A percentile compares a stretch with the other conserved stretches of the same genome.
Conservation (phyloP, 2,888 invertebrate species). For the Eupithecia vulgata region DNA sequence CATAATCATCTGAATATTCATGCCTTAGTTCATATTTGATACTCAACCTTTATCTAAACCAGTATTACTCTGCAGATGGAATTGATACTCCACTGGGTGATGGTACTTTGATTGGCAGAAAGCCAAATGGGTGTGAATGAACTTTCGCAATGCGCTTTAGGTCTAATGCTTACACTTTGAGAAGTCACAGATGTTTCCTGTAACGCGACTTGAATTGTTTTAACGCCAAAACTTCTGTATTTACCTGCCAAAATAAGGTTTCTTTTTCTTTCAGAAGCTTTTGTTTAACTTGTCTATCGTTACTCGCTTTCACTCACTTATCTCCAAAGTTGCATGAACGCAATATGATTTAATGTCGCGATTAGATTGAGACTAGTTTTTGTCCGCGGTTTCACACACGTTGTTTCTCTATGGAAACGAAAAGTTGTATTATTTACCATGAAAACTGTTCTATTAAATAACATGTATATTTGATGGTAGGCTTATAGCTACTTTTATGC, state of each 20-base stretch:
- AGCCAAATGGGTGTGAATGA: slow-evolving; percentile 41
- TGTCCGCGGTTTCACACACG: too few species aligned
- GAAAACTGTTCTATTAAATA: too few species aligned
- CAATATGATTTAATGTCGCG: neutral
- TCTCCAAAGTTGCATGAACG: slow-evolving; percentile 7
- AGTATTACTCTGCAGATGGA: slow-evolving; percentile 17
- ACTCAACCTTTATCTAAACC: neutral
- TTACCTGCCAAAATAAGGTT: slow-evolving; percentile 22
- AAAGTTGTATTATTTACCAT: too few species aligned
- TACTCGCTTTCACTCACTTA: slow-evolving; percentile 5
- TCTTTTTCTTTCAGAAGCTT: slow-evolving; percentile 11
- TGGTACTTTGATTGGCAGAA: slow-evolving; percentile 38
- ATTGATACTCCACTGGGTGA: slow-evolving; percentile 31
- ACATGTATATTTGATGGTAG: too few species aligned
- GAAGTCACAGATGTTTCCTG: slow-evolving; percentile 28
- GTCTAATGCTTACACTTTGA: slow-evolving; percentile 32
- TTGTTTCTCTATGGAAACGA: too few species aligned
- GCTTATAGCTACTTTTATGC: too few species aligned
- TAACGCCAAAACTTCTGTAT: slow-evolving; percentile 25
- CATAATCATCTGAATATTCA: neutral
- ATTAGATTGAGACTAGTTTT: neutral
- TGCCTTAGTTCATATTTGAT: neutral
- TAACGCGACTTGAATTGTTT: slow-evolving; percentile 34
- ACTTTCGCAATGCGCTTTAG: slow-evolving; percentile 36
- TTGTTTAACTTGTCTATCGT: slow-evolving; percentile 12